Evolutionary conservation across 2,888 invertebrate genomes (phyloP), one percentile per base, ranked within the genome.

Genomic region (Dasysyrphus tricinctus): DNA sequence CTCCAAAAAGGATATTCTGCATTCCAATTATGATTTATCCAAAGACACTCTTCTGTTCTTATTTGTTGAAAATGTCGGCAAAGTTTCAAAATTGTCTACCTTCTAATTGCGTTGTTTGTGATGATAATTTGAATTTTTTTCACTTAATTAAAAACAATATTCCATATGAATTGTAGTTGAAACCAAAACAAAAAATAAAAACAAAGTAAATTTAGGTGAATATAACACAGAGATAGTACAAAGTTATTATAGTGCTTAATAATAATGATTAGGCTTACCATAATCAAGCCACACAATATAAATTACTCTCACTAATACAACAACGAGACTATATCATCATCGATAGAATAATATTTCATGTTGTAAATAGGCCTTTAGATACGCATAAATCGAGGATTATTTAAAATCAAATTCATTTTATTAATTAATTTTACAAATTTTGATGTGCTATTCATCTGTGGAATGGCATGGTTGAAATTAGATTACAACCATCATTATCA

Each of bases 361-460:
- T 39, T 12, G 59, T 19, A 34, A 2, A n/a, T 34, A 29, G 44
- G 2, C 44, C n/a, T n/a, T n/a, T n/a, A 44, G 14, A 47, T 5
- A 8, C 3, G 16, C 3, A 61, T 61, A 39, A 24, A 39, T 39
- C 39, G 42, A 47, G 65, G 65, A 49, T 67, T 67, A 44, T 65
- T 70, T 67, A 82, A 59, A 73, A 77, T 82, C 72, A 59, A 77
- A 77, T 77, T 42, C 57, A 56, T 81, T 82, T 72, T 37, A 59
- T 67, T 82, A 73, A 77, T 77, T 77, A 72, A 77, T 73, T 73
- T 77, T 82, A 67, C 72, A 77, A 63, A 49, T 72, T 81, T 76
- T 79, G 79, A 73, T 37, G n/a, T n/a, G 65, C 9, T 49, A 16
- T 65, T 65, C 44, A 63, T 63, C 9, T 39, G 1, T 5, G 3